Evolutionary conservation across 2,113 vertebrate species (phyloP).

Genomic region (Sinocyclocheilus maitianheensis): DNA sequence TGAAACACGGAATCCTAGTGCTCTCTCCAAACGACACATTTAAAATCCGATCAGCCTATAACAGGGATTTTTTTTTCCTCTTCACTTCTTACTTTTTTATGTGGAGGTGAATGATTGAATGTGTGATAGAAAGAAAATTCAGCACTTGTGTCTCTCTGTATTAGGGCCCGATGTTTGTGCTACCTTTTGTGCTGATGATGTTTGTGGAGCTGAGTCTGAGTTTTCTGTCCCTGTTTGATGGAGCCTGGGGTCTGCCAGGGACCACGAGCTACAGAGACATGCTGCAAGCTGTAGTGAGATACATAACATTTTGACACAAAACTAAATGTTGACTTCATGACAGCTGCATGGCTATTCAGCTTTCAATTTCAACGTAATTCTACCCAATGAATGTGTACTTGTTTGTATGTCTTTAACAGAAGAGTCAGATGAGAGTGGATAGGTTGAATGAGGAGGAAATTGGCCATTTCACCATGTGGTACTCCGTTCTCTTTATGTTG

Average conservation of each 20-base stretch:
- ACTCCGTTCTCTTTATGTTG: conserved; percentile 39
- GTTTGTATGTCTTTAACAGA: conserved; percentile 23
- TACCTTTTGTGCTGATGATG: conserved; percentile 80
- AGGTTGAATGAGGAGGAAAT: conserved; percentile 41
- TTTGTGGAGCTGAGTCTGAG: conserved; percentile 77
- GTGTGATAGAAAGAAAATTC: neutral
- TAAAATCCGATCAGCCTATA: neutral
- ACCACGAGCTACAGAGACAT: conserved; percentile 57
- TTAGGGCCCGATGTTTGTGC: conserved; percentile 59
- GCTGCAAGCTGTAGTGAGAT: conserved; percentile 42
- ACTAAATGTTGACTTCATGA: neutral
- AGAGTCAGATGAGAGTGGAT: neutral
- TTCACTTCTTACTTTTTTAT: neutral
- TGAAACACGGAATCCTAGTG: conserved; percentile 67
- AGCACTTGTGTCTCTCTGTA: neutral
- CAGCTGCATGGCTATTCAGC: neutral
- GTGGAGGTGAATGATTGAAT: neutral
- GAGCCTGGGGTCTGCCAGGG: conserved; percentile 71
- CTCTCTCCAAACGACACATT: conserved; percentile 63
- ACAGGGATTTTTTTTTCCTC: neutral
- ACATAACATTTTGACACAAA: neutral
- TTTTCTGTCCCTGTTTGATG: conserved; percentile 75
- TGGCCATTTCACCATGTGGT: conserved; percentile 39
- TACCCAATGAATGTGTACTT: neutral
- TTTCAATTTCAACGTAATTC: neutral